Percentiles rank a stretch among this genome's conserved stretches.
Evolutionary conservation across 2,888 invertebrate genomes (phyloP).

Genomic region (Chironomus riparius): DNA sequence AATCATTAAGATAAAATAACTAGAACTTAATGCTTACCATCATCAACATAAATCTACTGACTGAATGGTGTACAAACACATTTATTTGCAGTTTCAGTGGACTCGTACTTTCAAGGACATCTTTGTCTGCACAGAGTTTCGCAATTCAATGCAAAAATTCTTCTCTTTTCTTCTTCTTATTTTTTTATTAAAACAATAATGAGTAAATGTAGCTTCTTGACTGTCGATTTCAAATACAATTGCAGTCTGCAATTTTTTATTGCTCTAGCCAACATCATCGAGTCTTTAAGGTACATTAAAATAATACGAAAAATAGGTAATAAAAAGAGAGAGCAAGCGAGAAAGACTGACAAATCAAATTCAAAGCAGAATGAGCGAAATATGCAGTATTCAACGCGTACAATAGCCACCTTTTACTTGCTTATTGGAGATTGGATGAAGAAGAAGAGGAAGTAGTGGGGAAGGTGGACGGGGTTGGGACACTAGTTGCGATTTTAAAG

Average conservation of each 20-base stretch:
- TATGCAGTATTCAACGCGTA: too few species aligned
- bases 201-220: too few species aligned
- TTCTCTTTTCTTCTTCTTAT: neutral
- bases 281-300: neutral
- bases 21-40: constrained; percentile 3
- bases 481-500: too few species aligned
- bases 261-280: neutral
- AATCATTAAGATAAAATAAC: constrained; percentile 15
- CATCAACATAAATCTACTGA: constrained; percentile 5
- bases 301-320: neutral
- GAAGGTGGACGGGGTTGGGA: too few species aligned
- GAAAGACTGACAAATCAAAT: neutral
- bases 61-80: neutral
- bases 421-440: too few species aligned
- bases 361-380: too few species aligned
- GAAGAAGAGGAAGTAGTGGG: too few species aligned
- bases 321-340: neutral
- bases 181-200: neutral
- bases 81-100: neutral
- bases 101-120: constrained; percentile 4
- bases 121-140: neutral
- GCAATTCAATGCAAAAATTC: neutral
- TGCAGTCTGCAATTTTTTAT: too few species aligned
- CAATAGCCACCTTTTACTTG: too few species aligned
- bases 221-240: too few species aligned